These are phyloP conservation scores for Entomyzon cyanotis DNA, from an alignment of 2,113 vertebrate genomes.

Conservation along the genomic window DNA sequence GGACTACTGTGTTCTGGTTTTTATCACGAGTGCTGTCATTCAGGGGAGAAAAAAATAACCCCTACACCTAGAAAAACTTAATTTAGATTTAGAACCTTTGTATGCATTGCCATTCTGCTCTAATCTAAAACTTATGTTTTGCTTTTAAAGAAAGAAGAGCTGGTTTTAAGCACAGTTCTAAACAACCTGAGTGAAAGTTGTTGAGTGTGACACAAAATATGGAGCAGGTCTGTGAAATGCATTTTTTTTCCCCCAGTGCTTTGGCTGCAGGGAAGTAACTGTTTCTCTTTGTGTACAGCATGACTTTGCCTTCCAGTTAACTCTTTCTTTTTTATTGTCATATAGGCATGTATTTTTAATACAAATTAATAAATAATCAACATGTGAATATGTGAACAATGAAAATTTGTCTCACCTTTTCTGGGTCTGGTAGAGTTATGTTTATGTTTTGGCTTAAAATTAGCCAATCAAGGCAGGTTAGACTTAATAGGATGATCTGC, in stretches of 20 bases:
- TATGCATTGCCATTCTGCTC: background rate
- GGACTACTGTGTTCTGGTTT: conserved; percentile 23
- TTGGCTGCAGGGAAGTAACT: background rate
- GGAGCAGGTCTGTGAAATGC: background rate
- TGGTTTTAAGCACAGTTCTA: background rate
- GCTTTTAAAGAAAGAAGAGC: background rate
- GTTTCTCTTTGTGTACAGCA: background rate
- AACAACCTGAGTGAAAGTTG: background rate
- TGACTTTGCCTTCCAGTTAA: background rate
- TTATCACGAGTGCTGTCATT: background rate
- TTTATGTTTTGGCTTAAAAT: background rate
- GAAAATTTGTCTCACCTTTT: background rate
- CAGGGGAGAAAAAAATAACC: background rate
- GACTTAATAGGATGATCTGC: background rate
- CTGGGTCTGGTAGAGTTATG: background rate
- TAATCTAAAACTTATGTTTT: background rate
- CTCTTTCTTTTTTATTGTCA: background rate
- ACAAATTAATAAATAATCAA: background rate
- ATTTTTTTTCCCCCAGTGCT: background rate
- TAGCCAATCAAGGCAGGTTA: background rate
- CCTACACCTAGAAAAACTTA: background rate
- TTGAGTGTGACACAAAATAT: background rate
- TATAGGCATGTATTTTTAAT: background rate
- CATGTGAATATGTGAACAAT: background rate
- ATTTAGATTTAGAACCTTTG: conserved; percentile 31